Percentiles rank a stretch among this genome's conserved stretches.
Conservation (phyloP, 2,797 vertebrate species). For the Sebastes hubbsi region DNA sequence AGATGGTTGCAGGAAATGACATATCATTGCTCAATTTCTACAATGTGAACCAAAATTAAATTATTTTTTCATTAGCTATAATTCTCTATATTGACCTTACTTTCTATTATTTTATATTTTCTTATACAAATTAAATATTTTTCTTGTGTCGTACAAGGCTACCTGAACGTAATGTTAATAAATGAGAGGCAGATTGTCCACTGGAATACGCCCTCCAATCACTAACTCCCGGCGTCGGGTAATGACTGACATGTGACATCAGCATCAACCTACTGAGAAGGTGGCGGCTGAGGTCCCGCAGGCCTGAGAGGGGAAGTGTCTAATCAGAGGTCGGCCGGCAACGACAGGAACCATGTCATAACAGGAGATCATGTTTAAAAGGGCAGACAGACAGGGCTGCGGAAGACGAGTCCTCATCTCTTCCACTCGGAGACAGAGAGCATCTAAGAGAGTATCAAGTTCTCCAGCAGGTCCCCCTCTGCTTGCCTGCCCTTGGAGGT, state of each 20-base stretch:
- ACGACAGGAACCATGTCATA: constrained; percentile 56
- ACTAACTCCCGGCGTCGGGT: not conserved
- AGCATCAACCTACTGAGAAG: constrained; percentile 8
- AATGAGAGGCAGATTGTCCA: not conserved
- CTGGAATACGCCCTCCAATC: not conserved
- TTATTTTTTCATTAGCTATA: not conserved
- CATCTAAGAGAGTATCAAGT: constrained; percentile 67
- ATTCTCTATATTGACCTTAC: not conserved
- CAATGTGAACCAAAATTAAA: not conserved
- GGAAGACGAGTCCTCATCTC: constrained; percentile 64
- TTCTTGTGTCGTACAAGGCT: not conserved
- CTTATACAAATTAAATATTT: not conserved
- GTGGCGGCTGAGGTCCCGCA: constrained; percentile 38
- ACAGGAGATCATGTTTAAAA: constrained; percentile 72
- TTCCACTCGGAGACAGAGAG: constrained; percentile 57
- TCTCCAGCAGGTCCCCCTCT: constrained; percentile 56
- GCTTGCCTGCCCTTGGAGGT: constrained; percentile 60
- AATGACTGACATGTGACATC: constrained; percentile 39
- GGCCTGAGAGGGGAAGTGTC: constrained; percentile 58
- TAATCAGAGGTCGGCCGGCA: constrained; percentile 50
- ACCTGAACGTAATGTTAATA: not conserved
- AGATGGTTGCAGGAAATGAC: not conserved
- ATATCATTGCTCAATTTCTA: not conserved
- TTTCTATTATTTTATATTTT: not conserved
- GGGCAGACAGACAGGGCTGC: constrained; percentile 59